A percentile compares a stretch with the other conserved stretches of the same genome.
These are phyloP conservation scores for Sphaeridia pumilis DNA, from an alignment of 2,888 invertebrate species.

Conservation along the genomic window DNA sequence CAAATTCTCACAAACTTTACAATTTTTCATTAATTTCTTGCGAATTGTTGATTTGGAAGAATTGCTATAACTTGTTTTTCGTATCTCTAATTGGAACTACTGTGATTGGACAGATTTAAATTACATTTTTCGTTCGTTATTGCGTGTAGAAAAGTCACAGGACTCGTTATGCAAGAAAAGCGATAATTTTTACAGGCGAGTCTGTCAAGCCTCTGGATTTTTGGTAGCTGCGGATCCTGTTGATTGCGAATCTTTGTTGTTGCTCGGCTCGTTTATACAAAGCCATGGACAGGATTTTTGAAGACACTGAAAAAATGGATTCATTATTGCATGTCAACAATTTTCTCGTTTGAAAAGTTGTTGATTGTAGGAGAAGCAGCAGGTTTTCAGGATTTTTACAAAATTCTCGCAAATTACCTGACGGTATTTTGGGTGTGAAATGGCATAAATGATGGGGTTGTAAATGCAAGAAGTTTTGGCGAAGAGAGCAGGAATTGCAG, in stretches of 20 bases:
- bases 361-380: no score
- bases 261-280: slow-evolving; percentile 43
- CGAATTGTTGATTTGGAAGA: no score
- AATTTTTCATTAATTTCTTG: no score
- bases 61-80: no score
- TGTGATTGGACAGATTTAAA: no score
- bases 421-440: slow-evolving; percentile 71
- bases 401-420: slow-evolving; percentile 15
- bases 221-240: slow-evolving; percentile 24
- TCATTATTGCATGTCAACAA: neutral
- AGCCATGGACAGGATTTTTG: slow-evolving; percentile 68
- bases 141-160: no score
- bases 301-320: slow-evolving; percentile 39
- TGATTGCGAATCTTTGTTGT: slow-evolving; percentile 25
- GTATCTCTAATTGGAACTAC: no score
- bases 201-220: slow-evolving; percentile 10
- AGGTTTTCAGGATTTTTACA: neutral
- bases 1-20: no score
- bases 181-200: no score
- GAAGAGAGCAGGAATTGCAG: slow-evolving; percentile 81
- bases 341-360: neutral
- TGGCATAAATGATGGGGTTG: slow-evolving; percentile 82
- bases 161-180: no score
- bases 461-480: slow-evolving; percentile 84
- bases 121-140: slow-evolving; percentile 3